Percentiles rank a stretch among this genome's conserved stretches.
Conservation (phyloP, 2,797 vertebrate genomes). For the Chiroxiphia lanceolata region DNA sequence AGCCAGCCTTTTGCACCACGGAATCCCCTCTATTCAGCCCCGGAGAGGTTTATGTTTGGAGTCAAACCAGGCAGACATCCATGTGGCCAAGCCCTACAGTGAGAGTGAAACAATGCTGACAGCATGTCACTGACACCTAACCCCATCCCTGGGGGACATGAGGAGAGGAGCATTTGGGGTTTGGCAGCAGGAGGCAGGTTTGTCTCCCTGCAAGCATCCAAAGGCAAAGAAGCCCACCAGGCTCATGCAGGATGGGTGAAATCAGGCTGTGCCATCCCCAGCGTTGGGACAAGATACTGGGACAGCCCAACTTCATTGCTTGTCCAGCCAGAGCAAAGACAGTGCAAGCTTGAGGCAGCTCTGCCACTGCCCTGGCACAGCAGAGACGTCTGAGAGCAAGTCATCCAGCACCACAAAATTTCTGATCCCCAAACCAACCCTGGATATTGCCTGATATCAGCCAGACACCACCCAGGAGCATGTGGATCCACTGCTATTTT, state of each 20-base stretch:
- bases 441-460: not conserved
- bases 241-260: not conserved
- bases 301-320: not conserved
- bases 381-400: not conserved
- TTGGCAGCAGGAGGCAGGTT: not conserved
- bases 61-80: not conserved
- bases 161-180: not conserved
- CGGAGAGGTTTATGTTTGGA: not conserved
- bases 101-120: accelerated
- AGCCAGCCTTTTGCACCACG: not conserved
- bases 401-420: not conserved
- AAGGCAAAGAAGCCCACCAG: not conserved
- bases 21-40: not conserved
- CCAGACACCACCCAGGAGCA: not conserved
- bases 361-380: not conserved
- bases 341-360: accelerated
- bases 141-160: accelerated
- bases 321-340: not conserved
- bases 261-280: not conserved
- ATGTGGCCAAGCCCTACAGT: not conserved
- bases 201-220: not conserved
- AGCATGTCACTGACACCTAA: not conserved
- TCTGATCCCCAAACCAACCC: not conserved
- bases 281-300: not conserved
- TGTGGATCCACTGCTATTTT: not conserved